Conservation (phyloP, 2,113 vertebrate genomes). For the Triplophysa siluroides region DNA sequence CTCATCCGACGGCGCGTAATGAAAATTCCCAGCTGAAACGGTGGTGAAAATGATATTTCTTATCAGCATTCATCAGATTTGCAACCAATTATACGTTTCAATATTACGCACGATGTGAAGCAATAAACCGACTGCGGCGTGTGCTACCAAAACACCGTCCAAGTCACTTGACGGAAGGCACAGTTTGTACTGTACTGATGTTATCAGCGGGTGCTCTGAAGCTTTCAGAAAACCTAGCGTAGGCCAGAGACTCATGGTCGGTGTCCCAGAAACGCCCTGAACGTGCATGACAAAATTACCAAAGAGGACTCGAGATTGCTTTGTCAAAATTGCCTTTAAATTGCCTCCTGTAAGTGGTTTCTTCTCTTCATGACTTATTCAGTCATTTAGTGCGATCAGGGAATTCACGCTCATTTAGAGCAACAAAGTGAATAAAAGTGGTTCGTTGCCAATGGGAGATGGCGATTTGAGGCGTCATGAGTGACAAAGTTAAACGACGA, state of each 20-base stretch:
- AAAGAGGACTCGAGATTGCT: not conserved
- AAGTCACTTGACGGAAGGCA: conserved; percentile 34
- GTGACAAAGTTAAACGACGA: too few relatives aligned
- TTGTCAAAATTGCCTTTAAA: conserved; percentile 13
- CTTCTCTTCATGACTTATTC: not conserved
- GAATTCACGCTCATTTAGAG: not conserved
- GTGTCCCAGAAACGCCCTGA: not conserved
- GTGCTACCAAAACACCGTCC: conserved; percentile 38
- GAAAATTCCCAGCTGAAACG: conserved; percentile 38
- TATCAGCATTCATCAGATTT: conserved; percentile 36
- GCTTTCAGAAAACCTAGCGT: conserved; percentile 5
- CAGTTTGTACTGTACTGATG: conserved; percentile 32
- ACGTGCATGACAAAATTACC: conserved; percentile 12
- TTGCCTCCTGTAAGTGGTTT: conserved; percentile 13
- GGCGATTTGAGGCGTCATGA: too few relatives aligned
- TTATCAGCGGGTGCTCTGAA: conserved; percentile 23
- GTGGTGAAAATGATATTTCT: conserved; percentile 37
- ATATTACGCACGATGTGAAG: not conserved
- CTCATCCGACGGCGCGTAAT: conserved; percentile 36
- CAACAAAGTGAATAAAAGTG: not conserved
- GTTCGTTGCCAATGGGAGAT: too few relatives aligned
- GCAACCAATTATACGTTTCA: conserved; percentile 44
- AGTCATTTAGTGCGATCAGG: not conserved
- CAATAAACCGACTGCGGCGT: not conserved
- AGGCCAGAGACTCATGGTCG: conserved; percentile 21